Evolutionary conservation across 1,140 invertebrate species (phyloP), one percentile per base, ranked within the genome.

Genomic region (Drosophila guanche): DNA sequence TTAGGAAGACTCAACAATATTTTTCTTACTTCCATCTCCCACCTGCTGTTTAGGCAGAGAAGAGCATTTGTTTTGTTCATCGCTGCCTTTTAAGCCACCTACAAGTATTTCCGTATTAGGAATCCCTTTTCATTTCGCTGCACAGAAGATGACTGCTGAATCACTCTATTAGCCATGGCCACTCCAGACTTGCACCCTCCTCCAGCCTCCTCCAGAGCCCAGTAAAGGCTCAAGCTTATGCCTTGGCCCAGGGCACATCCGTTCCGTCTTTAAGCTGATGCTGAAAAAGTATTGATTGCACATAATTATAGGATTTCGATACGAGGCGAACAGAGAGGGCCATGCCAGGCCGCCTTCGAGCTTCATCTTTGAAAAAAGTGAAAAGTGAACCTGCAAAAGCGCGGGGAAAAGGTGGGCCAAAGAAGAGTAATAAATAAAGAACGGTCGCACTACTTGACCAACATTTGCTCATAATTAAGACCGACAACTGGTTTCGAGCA

Each of bases 221-320:
- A 37, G 10, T 37, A 1, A 10, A 37, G 33, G 33, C 10, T 37
- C 33, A 37, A 37, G 33, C 29, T 33, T 10, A 33, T 33, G 29
- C 29, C 29, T 3, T 33, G 29, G 47, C 20, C 12, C 59, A 25
- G 56, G 43, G 33, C 46, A 45, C 78, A 78, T 88, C 83, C 83
- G 81, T 75, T 83, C 52, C 61, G 60, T 51, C 67, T 55, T 59
- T 70, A 86, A 78, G 81, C 78, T 73, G 83, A 63, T 88, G 40
- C 69, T 50, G 48, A 48, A 83, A 88, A 88, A 76, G 83, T 88
- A 86, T 86, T 88, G 83, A 86, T 86, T 86, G 79, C 83, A 86
- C 74, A 86, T 86, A 86, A 86, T 86, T 86, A 86, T 86, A 75
- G 78, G 83, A 86, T 88, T 71, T 78, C 56, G 56, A 62, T 75